phyloP scores from a whole-genome alignment of 2,888 invertebrate species.

The Pristionchus mayeri region DNA sequence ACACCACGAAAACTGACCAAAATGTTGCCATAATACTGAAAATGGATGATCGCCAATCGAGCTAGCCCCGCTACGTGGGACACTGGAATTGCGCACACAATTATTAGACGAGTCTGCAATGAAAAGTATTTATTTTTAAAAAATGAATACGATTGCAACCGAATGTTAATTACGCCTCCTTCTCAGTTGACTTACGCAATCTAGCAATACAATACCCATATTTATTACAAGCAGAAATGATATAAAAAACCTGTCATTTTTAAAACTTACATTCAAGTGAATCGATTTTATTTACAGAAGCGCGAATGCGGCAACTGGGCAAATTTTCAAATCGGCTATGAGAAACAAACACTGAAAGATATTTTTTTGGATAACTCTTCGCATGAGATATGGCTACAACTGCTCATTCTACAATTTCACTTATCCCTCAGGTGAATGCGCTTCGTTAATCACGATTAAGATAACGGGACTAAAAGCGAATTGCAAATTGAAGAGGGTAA shows the following conservation, averaged over 20 bases:
- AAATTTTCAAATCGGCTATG: background rate
- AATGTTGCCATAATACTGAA: background rate
- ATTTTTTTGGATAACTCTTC: background rate
- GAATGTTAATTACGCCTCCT: no score
- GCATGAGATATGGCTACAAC: no score
- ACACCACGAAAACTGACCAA: background rate
- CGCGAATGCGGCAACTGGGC: background rate
- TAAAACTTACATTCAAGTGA: background rate
- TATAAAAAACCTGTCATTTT: no score
- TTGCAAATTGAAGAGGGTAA: no score
- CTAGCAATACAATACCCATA: no score
- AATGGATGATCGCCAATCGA: background rate
- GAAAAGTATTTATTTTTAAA: background rate
- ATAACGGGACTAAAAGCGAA: no score
- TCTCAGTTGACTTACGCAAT: no score
- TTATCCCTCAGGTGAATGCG: no score
- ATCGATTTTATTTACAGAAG: background rate
- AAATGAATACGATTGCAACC: background rate
- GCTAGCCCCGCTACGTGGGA: background rate
- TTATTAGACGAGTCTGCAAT: background rate
- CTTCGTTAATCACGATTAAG: no score
- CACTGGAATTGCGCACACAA: background rate
- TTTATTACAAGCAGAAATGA: no score
- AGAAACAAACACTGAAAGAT: background rate
- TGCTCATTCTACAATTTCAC: no score